These are phyloP conservation scores for Latrodectus geometricus DNA, from an alignment of 1,140 invertebrate genomes.

Conservation along the genomic window DNA sequence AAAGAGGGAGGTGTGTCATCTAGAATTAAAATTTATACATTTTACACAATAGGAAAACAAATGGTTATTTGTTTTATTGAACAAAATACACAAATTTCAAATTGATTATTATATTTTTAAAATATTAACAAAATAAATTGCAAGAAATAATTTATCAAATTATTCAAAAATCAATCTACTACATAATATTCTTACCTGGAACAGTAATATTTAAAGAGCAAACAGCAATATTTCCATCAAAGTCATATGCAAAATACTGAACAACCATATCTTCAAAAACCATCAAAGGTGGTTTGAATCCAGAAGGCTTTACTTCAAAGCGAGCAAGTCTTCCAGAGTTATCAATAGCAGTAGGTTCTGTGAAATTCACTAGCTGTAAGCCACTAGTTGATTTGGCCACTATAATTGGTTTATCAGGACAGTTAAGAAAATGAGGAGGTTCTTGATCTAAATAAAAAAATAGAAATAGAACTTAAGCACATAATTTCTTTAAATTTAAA, in stretches of 20 bases:
- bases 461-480: background rate
- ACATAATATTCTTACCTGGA: conserved; percentile 69
- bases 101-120: background rate
- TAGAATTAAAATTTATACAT: conserved; percentile 53
- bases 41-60: no score
- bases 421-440: conserved; percentile 95
- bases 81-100: background rate
- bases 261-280: conserved; percentile 93
- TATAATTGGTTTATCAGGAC: conserved; percentile 91
- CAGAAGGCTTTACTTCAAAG: conserved; percentile 89
- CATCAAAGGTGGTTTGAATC: conserved; percentile 88
- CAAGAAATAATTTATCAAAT: background rate
- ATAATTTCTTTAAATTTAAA: background rate
- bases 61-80: no score
- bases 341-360: conserved; percentile 90
- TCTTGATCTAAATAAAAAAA: conserved; percentile 81
- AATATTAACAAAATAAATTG: background rate
- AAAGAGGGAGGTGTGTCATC: conserved; percentile 92
- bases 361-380: conserved; percentile 90
- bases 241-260: conserved; percentile 95
- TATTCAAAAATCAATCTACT: background rate
- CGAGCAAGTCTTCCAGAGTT: conserved; percentile 94
- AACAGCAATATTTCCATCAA: conserved; percentile 96
- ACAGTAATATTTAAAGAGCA: conserved; percentile 96
- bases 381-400: conserved; percentile 89